phyloP scores from a whole-genome alignment of 2,113 vertebrate genomes.

The Thalassarche chlororhynchos region DNA sequence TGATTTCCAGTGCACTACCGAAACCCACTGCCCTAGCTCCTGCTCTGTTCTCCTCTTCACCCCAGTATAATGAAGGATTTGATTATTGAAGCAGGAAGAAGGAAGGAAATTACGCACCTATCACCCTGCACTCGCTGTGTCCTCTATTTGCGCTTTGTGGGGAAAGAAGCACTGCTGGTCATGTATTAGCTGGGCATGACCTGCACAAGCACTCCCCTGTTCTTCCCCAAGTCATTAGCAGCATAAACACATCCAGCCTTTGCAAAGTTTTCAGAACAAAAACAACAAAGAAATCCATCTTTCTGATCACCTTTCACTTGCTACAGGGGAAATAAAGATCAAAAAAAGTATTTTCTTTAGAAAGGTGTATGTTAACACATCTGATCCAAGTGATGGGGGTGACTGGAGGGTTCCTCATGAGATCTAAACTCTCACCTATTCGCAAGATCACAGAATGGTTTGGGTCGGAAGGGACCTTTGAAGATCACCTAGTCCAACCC shows the following conservation, averaged over 20 bases:
- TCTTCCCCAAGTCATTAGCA: no score
- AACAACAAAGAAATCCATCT: neutral
- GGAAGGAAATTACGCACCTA: neutral
- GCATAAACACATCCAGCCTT: neutral
- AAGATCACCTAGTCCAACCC: neutral
- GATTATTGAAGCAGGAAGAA: neutral
- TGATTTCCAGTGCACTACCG: rapidly evolving
- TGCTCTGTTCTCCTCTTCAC: neutral
- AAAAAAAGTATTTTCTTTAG: neutral
- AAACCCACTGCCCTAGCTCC: neutral
- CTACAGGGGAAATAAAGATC: neutral
- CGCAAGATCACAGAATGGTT: neutral
- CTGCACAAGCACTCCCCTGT: rapidly evolving
- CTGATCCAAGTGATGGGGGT: neutral
- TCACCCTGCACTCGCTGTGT: neutral
- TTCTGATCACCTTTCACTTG: neutral
- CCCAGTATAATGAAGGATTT: neutral
- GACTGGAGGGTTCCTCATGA: neutral
- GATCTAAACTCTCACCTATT: neutral
- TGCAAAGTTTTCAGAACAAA: neutral
- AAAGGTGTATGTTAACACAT: neutral
- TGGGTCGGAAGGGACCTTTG: neutral
- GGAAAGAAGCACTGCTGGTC: neutral
- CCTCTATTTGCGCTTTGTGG: neutral
- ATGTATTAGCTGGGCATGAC: no score